Evolutionary conservation across 2,888 invertebrate species (phyloP), one percentile per base, ranked within the genome.

Genomic region (Linnaemya tessellans): DNA sequence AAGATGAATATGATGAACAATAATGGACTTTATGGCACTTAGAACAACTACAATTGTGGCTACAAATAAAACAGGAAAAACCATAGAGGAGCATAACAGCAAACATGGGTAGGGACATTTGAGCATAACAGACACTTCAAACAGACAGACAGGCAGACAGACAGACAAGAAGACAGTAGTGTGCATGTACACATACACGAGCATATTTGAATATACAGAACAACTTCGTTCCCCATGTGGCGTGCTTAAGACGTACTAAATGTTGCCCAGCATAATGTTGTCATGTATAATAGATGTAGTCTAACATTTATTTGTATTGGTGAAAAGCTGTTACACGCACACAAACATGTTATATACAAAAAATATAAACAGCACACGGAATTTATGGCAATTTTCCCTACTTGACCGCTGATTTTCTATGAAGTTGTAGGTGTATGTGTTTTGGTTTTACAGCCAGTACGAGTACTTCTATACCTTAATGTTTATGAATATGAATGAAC

Each of bases 1-100:
- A 77, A 83, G 71, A 78, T 83, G 82, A 77, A 82, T 71, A 82
- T 78, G 71, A 82, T 82, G 82, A 78, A 77, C 82, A 65, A 82
- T 65, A 71, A 82, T 71, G 65, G 71, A 73, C 56, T 73, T 83
- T 83, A 83, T 83, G 77, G 71, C 65, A 78, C 71, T 78, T 60
- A 67, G 51, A 82, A 54, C 80, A 68, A 73, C 65, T n/a, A 35
- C 62, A n/a, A 25, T 38, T 18, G 60, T 18, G 10, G 13, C 18
- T 25, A 80, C 43, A 41, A 30, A 54, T n/a, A 22, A 22, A 4
- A 56, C n/a, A 22, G 0, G 4, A 51, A 18, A 67, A 49, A 77
- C 41, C 18, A 18, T 38, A 8, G 49, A 35, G 56, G 1, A 74
- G 49, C 30, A 56, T 30, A 54, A 11, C 46, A 11, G n/a, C 18